Evolutionary conservation across 1,140 invertebrate genomes (phyloP), one percentile per base, ranked within the genome.

Genomic region (Brevipalpus yothersi): DNA sequence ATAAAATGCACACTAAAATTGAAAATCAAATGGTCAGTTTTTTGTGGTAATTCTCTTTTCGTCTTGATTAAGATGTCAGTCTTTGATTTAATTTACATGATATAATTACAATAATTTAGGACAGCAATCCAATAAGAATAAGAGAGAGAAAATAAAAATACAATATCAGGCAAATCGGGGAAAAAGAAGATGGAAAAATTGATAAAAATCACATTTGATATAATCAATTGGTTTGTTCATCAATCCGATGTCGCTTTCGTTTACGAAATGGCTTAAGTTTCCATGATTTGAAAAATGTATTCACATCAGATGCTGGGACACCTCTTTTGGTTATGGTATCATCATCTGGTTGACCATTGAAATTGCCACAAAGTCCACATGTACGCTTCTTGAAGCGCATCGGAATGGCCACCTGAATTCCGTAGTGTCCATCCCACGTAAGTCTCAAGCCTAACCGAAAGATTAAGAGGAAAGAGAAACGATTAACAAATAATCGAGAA

Each of bases 281-380:
- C 62, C 43, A 66, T 53, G 61, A 66, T 49, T 62, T 69, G 62
- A 49, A 67, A 47, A 62, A 65, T 54, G 21, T 60, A 58, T 61
- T 64, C 21, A 58, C 59, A 56, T 21, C 58, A 31, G 51, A 56
- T 17, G 72, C 71, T 17, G 86, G 74, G 67, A 83, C 81, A 0
- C 84, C 84, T 63, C 79, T 76, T 55, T 81, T 75, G 4, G 80
- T 80, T 47, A 73, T 80, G 65, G 75, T 69, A 60, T 77, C 76
- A 58, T 77, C 75, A 42, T 69, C 65, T 0, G 79, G 77, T 63
- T 87, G 83, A 60, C 82, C 77, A 70, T 91, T 94, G 71, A 84
- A 94, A 70, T 94, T 94, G 0, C 91, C 91, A 68, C 91, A 95
- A 0, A 95, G 71, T 23, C 91, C 91, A 67, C 88, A 92, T 15